phyloP scores from a whole-genome alignment of 2,888 invertebrate species.

The Enchytraeus crypticus region DNA sequence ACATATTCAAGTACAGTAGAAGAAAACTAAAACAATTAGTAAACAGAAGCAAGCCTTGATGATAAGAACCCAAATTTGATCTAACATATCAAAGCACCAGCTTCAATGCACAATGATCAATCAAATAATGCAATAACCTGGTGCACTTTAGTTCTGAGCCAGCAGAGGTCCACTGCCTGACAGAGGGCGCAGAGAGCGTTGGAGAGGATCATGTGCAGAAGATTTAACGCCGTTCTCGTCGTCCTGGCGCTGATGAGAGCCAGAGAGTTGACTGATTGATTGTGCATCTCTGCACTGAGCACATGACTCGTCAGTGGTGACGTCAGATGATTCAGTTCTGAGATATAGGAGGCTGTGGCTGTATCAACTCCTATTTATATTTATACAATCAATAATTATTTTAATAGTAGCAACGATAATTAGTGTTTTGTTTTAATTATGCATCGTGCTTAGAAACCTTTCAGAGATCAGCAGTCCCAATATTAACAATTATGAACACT shows the following conservation, averaged over 20 bases:
- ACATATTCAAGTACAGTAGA: no score
- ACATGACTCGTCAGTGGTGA: slow-evolving; percentile 31
- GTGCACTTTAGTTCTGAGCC: slow-evolving; percentile 11
- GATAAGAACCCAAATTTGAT: no score
- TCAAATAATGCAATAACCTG: no score
- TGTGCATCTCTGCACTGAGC: slow-evolving; percentile 32
- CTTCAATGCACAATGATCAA: no score
- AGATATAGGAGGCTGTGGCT: slow-evolving; percentile 31
- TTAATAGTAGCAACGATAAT: not conserved
- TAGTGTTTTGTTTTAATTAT: not conserved
- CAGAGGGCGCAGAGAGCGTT: slow-evolving; percentile 20
- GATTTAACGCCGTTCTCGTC: slow-evolving; percentile 18
- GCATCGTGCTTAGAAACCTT: no score
- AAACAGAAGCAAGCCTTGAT: no score
- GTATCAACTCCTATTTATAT: slow-evolving; percentile 24
- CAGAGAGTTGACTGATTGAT: slow-evolving; percentile 33
- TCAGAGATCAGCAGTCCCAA: no score
- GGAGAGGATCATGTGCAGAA: slow-evolving; percentile 31
- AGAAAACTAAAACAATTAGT: no score
- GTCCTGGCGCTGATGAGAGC: slow-evolving; percentile 27
- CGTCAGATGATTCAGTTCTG: slow-evolving; percentile 30
- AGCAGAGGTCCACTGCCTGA: slow-evolving; percentile 29
- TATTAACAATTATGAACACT: no score
- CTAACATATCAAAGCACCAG: no score
- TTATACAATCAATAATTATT: not conserved